Evolutionary conservation across 2,797 vertebrate species (phyloP), one percentile per base, ranked within the genome.

Genomic region (Scleropages formosus): DNA sequence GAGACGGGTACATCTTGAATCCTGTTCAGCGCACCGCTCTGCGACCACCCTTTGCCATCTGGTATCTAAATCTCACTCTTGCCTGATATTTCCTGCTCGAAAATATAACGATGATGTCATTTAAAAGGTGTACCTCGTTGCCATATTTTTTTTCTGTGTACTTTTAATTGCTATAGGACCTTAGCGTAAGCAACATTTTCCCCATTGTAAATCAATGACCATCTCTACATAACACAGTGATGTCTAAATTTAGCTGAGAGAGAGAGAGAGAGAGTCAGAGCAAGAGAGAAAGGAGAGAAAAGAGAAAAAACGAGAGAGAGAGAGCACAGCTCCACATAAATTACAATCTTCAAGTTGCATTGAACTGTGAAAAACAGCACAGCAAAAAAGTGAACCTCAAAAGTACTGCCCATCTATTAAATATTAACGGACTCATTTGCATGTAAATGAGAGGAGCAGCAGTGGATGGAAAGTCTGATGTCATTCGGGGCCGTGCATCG

Each of bases 281-380:
- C 84, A 69, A 83, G 53, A 61, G 49, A 65, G 63, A 64, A 24
- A 72, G 63, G 69, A 66, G 66, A 80, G 47, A 59, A 6, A 39
- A 39, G 75, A 82, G 62, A 78, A 66, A 77, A 62, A 78, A 71
- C 80, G 63, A 80, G 71, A 78, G 60, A 86, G 75, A 87, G 89
- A 91, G 95, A 94, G 93, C 94, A 92, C 87, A 94, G 94, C 94
- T 95, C 93, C 92, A 93, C 93, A 92, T 94, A 92, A 93, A 93
- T 94, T 95, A 94, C 93, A 88, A 94, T 96, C 94, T 92, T 95
- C 91, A 93, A 92, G 93, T 94, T 95, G 95, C 85, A 91, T 87
- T 92, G 93, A 94, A 94, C 93, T 93, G 92, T 94, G 90, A 90
- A 88, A 88, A 88, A 87, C 84, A 79, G 85, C 90, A 91, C 93